These are phyloP conservation scores for Xestia c-nigrum DNA, from an alignment of 2,888 invertebrate species.

Conservation along the genomic window DNA sequence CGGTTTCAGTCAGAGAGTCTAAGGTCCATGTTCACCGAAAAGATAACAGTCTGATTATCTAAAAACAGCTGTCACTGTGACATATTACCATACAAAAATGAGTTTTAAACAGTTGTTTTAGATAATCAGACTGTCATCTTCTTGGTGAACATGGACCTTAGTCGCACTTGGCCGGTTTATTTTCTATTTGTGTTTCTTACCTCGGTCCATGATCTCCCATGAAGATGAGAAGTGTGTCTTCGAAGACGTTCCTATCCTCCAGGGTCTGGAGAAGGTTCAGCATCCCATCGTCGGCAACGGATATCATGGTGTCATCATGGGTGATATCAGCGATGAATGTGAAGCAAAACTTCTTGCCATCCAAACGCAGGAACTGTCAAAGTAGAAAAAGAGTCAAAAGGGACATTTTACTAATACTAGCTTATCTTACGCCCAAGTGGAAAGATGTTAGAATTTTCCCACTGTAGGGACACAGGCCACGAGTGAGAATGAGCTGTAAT, in stretches of 20 bases:
- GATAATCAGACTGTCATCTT: too few relatives aligned
- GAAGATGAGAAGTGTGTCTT: slow-evolving; percentile 95
- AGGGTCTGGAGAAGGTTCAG: slow-evolving; percentile 92
- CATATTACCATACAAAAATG: too few relatives aligned
- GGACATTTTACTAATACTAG: not conserved
- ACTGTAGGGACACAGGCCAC: too few relatives aligned
- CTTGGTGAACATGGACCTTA: too few relatives aligned
- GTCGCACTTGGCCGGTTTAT: not conserved
- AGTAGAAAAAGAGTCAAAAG: not conserved
- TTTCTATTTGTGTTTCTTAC: slow-evolving; percentile 76
- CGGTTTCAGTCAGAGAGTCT: too few relatives aligned
- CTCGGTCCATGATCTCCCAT: slow-evolving; percentile 98
- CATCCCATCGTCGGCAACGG: slow-evolving; percentile 94
- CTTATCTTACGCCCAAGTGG: not conserved
- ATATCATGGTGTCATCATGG: slow-evolving; percentile 95
- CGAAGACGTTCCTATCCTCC: slow-evolving; percentile 91
- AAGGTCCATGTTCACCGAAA: too few relatives aligned
- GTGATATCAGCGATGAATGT: slow-evolving; percentile 97
- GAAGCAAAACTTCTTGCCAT: slow-evolving; percentile 94
- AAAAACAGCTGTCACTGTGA: too few relatives aligned
- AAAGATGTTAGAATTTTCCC: too few relatives aligned
- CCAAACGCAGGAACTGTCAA: slow-evolving; percentile 77
- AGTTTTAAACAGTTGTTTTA: too few relatives aligned
- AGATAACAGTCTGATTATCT: too few relatives aligned
- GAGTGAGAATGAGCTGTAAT: too few relatives aligned